Conservation (phyloP, 2,797 vertebrate species). For the Enteromius anoplus region DNA sequence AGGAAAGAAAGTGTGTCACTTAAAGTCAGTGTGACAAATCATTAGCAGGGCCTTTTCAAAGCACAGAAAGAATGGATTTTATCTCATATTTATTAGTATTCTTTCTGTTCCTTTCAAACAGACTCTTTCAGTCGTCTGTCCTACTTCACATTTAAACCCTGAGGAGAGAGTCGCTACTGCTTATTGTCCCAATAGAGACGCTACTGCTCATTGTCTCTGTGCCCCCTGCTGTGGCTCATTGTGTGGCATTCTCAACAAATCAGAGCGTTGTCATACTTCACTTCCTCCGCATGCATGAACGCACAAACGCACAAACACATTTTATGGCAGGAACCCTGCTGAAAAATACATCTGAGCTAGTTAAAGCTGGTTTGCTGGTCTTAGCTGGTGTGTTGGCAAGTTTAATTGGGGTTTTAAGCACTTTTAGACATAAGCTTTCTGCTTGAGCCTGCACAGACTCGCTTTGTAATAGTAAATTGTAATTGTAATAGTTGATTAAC, state of each 20-base stretch:
- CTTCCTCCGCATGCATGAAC: slow-evolving; percentile 17
- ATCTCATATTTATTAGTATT: slow-evolving; percentile 7
- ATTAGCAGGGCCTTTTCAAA: neutral
- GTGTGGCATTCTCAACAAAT: slow-evolving; percentile 29
- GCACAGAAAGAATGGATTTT: neutral
- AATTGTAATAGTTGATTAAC: neutral
- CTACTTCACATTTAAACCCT: slow-evolving; percentile 19
- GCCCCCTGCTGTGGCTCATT: slow-evolving; percentile 26
- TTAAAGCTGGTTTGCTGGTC: neutral
- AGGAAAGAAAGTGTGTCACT: slow-evolving; percentile 12
- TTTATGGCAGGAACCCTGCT: slow-evolving; percentile 5
- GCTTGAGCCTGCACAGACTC: neutral
- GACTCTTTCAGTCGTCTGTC: neutral
- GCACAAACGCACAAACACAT: slow-evolving; percentile 9
- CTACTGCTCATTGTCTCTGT: slow-evolving; percentile 9
- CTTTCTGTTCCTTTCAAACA: slow-evolving; percentile 48
- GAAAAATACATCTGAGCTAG: neutral
- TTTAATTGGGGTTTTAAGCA: neutral
- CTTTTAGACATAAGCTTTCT: neutral
- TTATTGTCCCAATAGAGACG: slow-evolving; percentile 31
- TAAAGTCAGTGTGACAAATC: neutral
- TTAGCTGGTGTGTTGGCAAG: neutral
- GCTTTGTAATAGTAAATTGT: too few species aligned
- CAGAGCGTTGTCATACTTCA: slow-evolving; percentile 20
- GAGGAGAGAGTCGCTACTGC: slow-evolving; percentile 5